Evolutionary conservation across 2,113 vertebrate species (phyloP).

Genomic region (Aplodontia rufa): DNA sequence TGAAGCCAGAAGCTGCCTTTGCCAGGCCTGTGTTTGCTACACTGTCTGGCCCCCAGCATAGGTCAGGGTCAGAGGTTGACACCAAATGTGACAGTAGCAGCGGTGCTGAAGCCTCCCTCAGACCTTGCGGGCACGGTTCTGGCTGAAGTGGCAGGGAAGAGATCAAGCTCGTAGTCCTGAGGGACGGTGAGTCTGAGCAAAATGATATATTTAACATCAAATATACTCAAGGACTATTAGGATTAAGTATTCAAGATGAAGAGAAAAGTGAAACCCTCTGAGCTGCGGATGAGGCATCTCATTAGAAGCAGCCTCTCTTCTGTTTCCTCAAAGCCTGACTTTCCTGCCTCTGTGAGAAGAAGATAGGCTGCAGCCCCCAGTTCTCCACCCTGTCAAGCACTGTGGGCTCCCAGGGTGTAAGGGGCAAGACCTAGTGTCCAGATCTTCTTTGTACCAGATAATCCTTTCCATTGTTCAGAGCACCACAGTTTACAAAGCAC

Average conservation of each 20-base stretch:
- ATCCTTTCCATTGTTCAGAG: background rate
- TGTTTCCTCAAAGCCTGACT: slow-evolving; percentile 69
- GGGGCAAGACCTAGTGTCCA: background rate
- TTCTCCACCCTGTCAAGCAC: background rate
- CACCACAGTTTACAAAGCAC: slow-evolving; percentile 15
- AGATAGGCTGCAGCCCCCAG: background rate
- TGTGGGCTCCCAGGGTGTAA: background rate
- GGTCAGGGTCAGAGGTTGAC: background rate
- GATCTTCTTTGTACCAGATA: slow-evolving; percentile 5
- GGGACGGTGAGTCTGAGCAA: slow-evolving; percentile 74
- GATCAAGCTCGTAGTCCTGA: slow-evolving; percentile 68
- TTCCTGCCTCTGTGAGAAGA: slow-evolving; percentile 10
- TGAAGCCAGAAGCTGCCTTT: background rate
- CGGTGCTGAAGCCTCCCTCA: background rate
- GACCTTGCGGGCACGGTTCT: background rate
- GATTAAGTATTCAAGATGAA: slow-evolving; percentile 86
- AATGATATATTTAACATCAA: slow-evolving; percentile 84
- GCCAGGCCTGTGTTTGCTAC: background rate
- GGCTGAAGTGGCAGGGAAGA: slow-evolving; percentile 66
- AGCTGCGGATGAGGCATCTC: slow-evolving; percentile 82
- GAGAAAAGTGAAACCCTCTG: slow-evolving; percentile 81
- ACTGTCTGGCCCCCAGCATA: background rate
- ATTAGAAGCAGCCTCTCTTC: slow-evolving; percentile 82
- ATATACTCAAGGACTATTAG: slow-evolving; percentile 84
- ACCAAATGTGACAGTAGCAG: background rate